Evolutionary conservation across 2,797 vertebrate genomes (phyloP).

Genomic region (Oreortyx pictus): DNA sequence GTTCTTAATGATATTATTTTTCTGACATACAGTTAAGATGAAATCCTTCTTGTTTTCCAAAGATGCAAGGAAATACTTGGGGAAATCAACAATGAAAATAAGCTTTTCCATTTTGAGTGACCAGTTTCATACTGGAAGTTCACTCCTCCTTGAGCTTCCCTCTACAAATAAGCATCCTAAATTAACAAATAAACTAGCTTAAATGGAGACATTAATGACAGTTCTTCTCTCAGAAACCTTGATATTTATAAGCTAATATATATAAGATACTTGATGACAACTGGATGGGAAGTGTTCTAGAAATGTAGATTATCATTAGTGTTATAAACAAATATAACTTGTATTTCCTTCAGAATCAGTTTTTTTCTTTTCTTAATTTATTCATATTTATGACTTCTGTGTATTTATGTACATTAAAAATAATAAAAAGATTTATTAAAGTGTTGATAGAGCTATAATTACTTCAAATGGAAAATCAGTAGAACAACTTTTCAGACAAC

Average conservation of each 20-base stretch:
- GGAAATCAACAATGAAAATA: background rate
- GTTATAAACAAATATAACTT: background rate
- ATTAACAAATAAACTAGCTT: background rate
- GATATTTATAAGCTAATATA: background rate
- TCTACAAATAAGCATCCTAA: background rate
- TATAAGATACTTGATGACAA: background rate
- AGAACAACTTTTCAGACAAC: background rate
- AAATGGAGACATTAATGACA: background rate
- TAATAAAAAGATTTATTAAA: constrained; percentile 50
- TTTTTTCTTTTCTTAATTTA: background rate
- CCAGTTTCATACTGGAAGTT: background rate
- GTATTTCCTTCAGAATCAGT: background rate
- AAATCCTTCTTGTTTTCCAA: background rate
- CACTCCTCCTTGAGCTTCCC: background rate
- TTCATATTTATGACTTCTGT: constrained; percentile 30
- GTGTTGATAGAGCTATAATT: background rate
- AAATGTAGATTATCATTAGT: background rate
- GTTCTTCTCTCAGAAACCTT: background rate
- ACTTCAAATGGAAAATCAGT: constrained; percentile 4
- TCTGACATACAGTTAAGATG: background rate
- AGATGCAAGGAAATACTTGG: background rate
- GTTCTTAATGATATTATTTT: background rate
- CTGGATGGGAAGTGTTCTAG: background rate
- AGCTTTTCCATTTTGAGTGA: background rate
- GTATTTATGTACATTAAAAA: constrained; percentile 50